Percentiles rank a stretch among this genome's conserved stretches.
phyloP scores from a whole-genome alignment of 2,888 invertebrate genomes.

The Tetragnatha montana region DNA sequence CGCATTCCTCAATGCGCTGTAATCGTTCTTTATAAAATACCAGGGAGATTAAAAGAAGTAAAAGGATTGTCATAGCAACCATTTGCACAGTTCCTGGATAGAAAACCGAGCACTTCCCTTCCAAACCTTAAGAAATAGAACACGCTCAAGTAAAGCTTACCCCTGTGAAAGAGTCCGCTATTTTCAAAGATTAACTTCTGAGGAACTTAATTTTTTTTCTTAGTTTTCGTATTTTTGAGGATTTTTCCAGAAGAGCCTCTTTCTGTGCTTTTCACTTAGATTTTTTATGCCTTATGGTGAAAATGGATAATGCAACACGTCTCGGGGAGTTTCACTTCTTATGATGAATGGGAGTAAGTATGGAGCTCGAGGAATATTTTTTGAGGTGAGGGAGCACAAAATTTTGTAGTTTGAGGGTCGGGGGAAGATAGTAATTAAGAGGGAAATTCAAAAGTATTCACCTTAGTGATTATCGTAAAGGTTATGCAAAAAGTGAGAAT shows the following conservation, averaged over 20 bases:
- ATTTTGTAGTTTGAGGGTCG: too few relatives aligned
- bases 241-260: not conserved
- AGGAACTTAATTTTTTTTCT: not conserved
- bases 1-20: not conserved
- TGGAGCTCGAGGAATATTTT: not conserved
- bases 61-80: not conserved
- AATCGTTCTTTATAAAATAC: not conserved
- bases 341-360: not conserved
- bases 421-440: too few relatives aligned
- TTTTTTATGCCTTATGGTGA: not conserved
- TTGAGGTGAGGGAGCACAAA: too few relatives aligned
- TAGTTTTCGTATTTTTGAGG: not conserved
- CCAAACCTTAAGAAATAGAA: not conserved
- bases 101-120: not conserved
- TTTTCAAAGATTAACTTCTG: not conserved
- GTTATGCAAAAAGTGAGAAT: too few relatives aligned
- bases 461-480: too few relatives aligned
- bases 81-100: not conserved
- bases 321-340: not conserved
- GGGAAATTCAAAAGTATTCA: too few relatives aligned
- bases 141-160: not conserved
- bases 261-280: not conserved
- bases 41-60: not conserved
- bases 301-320: not conserved
- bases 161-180: not conserved